Base-by-base conservation (phyloP, 2,113 vertebrate species). In the Dasyornis broadbenti region DNA sequence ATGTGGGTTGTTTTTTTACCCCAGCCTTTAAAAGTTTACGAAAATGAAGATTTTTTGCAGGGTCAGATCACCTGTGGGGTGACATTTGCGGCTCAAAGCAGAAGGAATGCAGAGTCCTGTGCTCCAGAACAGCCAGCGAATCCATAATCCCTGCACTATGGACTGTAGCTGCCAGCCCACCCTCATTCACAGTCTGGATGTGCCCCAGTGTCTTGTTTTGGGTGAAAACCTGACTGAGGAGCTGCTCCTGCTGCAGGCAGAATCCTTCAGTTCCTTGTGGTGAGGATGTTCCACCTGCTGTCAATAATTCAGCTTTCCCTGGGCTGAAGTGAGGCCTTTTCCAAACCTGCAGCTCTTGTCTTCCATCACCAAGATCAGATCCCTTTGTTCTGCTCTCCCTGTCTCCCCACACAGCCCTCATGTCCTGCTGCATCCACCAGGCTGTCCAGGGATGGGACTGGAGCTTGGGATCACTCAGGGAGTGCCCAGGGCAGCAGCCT, bases 1-100 rank as follows among this genome's bases (percentile, higher is more conserved):
- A 1, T 17, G 17, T 31, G 8, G 7, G 0, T 1, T 3, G 37
- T n/a, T 1, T 7, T 28, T 50, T 11, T 1, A 8, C 9, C 10
- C 9, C 40, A 80, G 9, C 6, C 27, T 78, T 57, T 35, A 68
- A 53, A 18, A 44, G 27, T 63, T 71, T 39, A 15, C 33, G 42
- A 27, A 72, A 77, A 77, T 15, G 2, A 86, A 56, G 28, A 7
- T 33, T 50, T 75, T 45, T 6, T n/a, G n/a, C n/a, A n/a, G n/a
- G n/a, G n/a, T n/a, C n/a, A n/a, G n/a, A n/a, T n/a, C n/a, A n/a
- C n/a, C n/a, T n/a, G n/a, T n/a, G n/a, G n/a, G n/a, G n/a, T n/a
- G n/a, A n/a, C n/a, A n/a, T n/a, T n/a, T n/a, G n/a, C n/a, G n/a
- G n/a, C n/a, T n/a, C n/a, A n/a, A n/a, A n/a, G n/a, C n/a, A n/a